phyloP scores from a whole-genome alignment of 1,140 invertebrate genomes.

The Lethocerus indicus region DNA sequence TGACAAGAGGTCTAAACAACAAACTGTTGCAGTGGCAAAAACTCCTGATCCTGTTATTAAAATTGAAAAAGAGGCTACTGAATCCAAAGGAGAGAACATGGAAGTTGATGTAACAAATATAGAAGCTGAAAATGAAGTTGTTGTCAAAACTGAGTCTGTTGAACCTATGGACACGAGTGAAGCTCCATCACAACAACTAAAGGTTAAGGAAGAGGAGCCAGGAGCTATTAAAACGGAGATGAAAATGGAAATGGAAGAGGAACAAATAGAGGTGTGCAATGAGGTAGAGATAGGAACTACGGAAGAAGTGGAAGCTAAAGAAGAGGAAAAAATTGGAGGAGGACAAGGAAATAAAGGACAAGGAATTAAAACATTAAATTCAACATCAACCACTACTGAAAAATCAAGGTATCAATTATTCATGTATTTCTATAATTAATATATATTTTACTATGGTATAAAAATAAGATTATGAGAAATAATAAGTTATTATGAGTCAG shows the following conservation, averaged over 20 bases:
- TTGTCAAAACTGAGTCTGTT: conserved; percentile 3
- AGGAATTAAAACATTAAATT: too few relatives aligned
- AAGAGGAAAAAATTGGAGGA: conserved; percentile 1
- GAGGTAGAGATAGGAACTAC: conserved; percentile 18
- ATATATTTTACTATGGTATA: too few relatives aligned
- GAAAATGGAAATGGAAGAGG: conserved; percentile 13
- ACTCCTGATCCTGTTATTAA: conserved; percentile 6
- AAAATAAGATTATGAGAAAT: too few relatives aligned
- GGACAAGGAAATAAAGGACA: too few relatives aligned
- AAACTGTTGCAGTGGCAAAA: neutral
- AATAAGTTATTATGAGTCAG: too few relatives aligned
- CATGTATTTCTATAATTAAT: too few relatives aligned
- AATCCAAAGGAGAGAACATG: conserved; percentile 9
- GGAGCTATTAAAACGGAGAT: conserved; percentile 4
- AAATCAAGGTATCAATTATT: too few relatives aligned
- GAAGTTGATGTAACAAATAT: conserved; percentile 13
- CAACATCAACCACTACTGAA: too few relatives aligned
- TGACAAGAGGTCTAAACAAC: conserved; percentile 4
- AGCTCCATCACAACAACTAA: neutral
- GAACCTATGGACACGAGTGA: neutral
- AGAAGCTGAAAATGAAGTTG: conserved; percentile 6
- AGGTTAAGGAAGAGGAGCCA: conserved; percentile 12
- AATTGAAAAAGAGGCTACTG: conserved; percentile 1
- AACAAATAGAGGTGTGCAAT: conserved; percentile 14
- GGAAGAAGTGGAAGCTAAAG: conserved; percentile 7